Evolutionary conservation across 2,797 vertebrate genomes (phyloP).

Genomic region (Percopsis omiscomaycus): DNA sequence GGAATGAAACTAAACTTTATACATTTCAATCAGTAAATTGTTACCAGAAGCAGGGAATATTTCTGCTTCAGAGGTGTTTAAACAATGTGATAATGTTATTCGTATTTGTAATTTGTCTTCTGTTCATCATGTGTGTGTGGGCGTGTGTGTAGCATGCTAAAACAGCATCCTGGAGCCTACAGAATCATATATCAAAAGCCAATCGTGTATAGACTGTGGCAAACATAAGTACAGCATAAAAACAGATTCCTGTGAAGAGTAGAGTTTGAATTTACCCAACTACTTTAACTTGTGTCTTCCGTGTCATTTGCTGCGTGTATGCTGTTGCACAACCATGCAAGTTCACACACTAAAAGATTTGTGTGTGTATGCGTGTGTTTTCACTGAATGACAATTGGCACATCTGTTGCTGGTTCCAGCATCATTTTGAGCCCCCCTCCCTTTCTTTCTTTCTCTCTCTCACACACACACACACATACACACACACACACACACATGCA

Average conservation of each 20-base stretch:
- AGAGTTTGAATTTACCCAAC: too few relatives aligned
- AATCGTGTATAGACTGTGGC: too few relatives aligned
- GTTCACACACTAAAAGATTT: constrained; percentile 17
- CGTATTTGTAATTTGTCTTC: not conserved
- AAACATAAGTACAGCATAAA: too few relatives aligned
- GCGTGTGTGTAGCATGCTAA: not conserved
- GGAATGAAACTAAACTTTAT: too few relatives aligned
- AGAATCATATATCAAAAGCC: not conserved
- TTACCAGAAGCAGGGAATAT: too few relatives aligned
- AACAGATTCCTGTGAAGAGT: too few relatives aligned
- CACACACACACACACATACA: not conserved
- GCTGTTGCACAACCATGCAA: constrained; percentile 22
- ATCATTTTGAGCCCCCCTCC: constrained; percentile 10
- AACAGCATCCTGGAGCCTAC: not conserved
- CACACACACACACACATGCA: not conserved
- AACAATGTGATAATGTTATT: not conserved
- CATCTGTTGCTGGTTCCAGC: constrained; percentile 19
- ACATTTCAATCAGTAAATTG: too few relatives aligned
- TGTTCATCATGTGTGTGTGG: constrained; percentile 7
- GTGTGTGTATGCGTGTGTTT: not conserved
- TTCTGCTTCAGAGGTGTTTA: constrained; percentile 1
- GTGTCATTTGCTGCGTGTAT: not conserved
- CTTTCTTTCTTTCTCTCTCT: constrained; percentile 7
- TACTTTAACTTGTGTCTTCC: too few relatives aligned
- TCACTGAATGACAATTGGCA: constrained; percentile 23